Evolutionary conservation across 2,888 invertebrate genomes (phyloP).

Genomic region (Synergus laeviventris): DNA sequence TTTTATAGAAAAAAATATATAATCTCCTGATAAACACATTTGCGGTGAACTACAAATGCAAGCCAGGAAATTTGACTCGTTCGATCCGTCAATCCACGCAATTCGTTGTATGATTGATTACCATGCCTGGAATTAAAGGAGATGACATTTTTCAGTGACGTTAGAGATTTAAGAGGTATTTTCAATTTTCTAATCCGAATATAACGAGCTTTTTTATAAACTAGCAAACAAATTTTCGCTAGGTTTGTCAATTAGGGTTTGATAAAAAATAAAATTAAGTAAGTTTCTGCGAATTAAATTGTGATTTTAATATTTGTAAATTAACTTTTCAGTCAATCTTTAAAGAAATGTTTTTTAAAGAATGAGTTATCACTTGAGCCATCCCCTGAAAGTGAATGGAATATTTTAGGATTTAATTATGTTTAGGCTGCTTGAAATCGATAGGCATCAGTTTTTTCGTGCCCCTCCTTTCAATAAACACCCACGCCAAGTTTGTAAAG

Average conservation of each 20-base stretch:
- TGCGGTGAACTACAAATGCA: slow-evolving; percentile 8
- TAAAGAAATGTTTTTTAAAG: background rate
- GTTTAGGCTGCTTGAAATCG: background rate
- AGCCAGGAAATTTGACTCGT: background rate
- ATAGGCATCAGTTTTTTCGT: background rate
- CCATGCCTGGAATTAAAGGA: background rate
- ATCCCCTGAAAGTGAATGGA: background rate
- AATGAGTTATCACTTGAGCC: background rate
- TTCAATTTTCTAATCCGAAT: background rate
- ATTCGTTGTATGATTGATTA: slow-evolving; percentile 8
- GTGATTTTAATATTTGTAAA: no score
- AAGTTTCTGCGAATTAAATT: no score
- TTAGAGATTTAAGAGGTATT: background rate
- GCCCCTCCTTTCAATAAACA: background rate
- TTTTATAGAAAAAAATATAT: background rate
- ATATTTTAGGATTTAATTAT: background rate
- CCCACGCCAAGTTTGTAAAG: background rate
- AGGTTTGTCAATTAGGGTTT: background rate
- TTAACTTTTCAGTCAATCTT: background rate
- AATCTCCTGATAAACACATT: slow-evolving; percentile 14
- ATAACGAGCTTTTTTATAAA: background rate
- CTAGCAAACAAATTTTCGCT: background rate
- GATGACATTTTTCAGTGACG: background rate
- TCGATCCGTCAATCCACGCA: slow-evolving; percentile 1
- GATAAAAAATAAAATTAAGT: no score